phyloP scores from a whole-genome alignment of 2,797 vertebrate species.

The Buphagus erythrorhynchus region DNA sequence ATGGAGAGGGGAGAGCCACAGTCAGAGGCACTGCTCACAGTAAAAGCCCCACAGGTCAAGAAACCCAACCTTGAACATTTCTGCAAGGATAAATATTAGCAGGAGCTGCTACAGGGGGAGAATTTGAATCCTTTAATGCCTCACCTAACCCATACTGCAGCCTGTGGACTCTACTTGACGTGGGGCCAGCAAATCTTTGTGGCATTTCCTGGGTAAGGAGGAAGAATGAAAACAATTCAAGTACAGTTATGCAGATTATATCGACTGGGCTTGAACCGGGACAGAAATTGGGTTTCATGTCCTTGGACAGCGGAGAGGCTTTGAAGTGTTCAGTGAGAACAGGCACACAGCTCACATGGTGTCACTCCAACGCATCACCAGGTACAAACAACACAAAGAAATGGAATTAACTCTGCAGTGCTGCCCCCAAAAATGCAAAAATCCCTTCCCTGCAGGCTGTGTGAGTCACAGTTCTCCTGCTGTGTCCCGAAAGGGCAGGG shows the following conservation, averaged over 20 bases:
- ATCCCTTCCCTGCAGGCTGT: not conserved
- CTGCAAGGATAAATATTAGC: not conserved
- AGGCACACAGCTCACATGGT: rapidly evolving
- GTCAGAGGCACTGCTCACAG: not conserved
- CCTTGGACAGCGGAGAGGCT: not conserved
- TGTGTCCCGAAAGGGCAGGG: not conserved
- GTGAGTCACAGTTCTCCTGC: not conserved
- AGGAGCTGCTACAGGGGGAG: not conserved
- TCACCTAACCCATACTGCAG: not conserved
- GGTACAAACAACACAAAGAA: not conserved
- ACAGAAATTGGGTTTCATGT: not conserved
- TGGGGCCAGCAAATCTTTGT: not conserved
- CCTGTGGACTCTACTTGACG: not conserved
- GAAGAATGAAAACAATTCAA: not conserved
- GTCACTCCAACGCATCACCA: rapidly evolving
- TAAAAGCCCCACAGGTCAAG: not conserved
- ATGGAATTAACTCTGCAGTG: rapidly evolving
- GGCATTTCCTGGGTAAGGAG: not conserved
- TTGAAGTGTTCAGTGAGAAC: not conserved
- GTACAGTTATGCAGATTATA: not conserved
- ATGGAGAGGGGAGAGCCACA: rapidly evolving
- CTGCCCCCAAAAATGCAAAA: not conserved
- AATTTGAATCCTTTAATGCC: not conserved
- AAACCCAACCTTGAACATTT: not conserved
- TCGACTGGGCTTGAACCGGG: not conserved